Conservation (phyloP, 1,140 invertebrate species). For the Aplysia californica region DNA sequence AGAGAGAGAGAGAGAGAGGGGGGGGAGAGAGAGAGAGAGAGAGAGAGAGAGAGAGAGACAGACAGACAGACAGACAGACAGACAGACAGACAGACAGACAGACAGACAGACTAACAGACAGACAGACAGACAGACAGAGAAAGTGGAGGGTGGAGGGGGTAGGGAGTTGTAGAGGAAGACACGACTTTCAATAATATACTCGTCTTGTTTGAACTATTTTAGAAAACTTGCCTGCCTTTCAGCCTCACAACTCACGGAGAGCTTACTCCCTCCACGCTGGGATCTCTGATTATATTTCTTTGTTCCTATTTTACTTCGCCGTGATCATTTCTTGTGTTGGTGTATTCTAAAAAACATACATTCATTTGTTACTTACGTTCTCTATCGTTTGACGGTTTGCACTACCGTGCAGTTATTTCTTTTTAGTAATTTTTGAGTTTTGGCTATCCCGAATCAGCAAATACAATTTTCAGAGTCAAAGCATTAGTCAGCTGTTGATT, state of each 20-base stretch:
- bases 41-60: slow-evolving; percentile 18
- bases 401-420: too few species aligned
- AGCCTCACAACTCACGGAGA: too few species aligned
- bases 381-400: too few species aligned
- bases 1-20: background rate
- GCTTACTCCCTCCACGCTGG: too few species aligned
- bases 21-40: slow-evolving; percentile 13
- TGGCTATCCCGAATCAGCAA: too few species aligned
- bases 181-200: background rate
- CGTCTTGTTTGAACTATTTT: too few species aligned
- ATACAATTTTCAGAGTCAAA: too few species aligned
- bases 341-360: background rate
- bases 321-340: background rate
- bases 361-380: too few species aligned
- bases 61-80: background rate
- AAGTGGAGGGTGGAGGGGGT: slow-evolving; percentile 11
- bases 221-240: too few species aligned
- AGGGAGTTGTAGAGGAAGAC: slow-evolving; percentile 21
- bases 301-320: too few species aligned
- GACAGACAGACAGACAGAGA: slow-evolving; percentile 11
- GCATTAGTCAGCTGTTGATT: too few species aligned
- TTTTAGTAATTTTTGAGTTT: too few species aligned
- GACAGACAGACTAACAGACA: slow-evolving; percentile 7
- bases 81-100: slow-evolving; percentile 11
- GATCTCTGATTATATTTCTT: background rate